Base-by-base conservation (phyloP, 2,888 invertebrate species). In the Drosophila borborema region DNA sequence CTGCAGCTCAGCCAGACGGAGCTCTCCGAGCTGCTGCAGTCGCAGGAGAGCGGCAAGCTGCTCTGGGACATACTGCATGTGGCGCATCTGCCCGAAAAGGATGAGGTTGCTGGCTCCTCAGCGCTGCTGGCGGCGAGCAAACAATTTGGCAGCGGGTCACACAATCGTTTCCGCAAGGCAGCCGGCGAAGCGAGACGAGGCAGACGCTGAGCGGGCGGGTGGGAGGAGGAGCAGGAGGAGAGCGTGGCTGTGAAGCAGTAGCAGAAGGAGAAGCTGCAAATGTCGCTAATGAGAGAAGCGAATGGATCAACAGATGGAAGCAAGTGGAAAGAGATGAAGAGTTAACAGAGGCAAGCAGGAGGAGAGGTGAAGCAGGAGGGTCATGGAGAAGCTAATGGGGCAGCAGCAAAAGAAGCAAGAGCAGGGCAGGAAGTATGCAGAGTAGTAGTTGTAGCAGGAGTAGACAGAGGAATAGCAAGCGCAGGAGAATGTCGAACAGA, bases 31-130 rank as follows among this genome's bases (percentile, higher is more conserved):
- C 94, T 98, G 53, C 91, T 98, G 65, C 97, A 96, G 79, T 98
- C 96, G 90, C 94, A 95, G 84, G 94, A 92, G 69, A 96, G 97
- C 91, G 96, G 96, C 1, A 95, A 95, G 80, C 93, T 95, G 64
- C 93, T 97, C 18, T 95, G 96, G 92, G 95, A 95, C 60, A 95
- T 96, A 77, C 91, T 97, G 48, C 97, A 97, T 89, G 94, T 95
- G 28, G 94, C 95, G 83, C 94, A 95, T 66, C 94, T 94, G 82
- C 94, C 95, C 2, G 91, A 94, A n/a, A 95, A 95, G 76, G 92
- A 91, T 70, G 92, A 92, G 65, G 80, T 90, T 0, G 73, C 78
- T 1, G 91, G 91, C 10, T 82, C 91, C 0, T 74, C 88, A 28
- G 90, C 91, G 10, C 64, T 91, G 66, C 54, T 91, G 63, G 89